Percentiles rank a stretch among this genome's conserved stretches.
Conservation (phyloP, 2,113 vertebrate genomes). For the Hippocampus mohnikei region DNA sequence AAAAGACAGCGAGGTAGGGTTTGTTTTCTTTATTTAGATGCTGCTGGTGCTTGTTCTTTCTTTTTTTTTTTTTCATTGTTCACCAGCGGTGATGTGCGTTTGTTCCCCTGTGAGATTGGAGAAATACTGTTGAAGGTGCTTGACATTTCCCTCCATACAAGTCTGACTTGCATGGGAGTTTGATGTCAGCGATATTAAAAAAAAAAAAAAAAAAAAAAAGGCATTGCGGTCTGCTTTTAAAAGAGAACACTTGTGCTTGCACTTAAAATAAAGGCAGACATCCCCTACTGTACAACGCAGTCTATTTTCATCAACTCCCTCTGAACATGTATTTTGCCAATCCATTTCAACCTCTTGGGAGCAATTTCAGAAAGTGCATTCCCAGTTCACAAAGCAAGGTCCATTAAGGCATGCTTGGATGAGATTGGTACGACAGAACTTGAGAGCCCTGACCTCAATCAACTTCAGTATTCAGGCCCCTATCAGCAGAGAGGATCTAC, state of each 20-base stretch:
- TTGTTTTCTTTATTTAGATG: constrained; percentile 19
- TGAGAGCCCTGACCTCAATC: not conserved
- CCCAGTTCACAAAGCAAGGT: not conserved
- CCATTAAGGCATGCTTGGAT: not conserved
- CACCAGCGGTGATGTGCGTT: constrained; percentile 40
- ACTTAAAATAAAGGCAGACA: not conserved
- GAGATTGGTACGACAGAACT: not conserved
- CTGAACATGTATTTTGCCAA: not conserved
- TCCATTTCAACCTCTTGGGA: not conserved
- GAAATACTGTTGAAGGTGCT: constrained; percentile 40
- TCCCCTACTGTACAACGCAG: not conserved
- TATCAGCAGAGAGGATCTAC: not conserved
- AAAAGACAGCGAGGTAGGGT: constrained; percentile 3
- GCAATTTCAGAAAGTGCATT: not conserved
- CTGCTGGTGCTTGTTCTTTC: not conserved
- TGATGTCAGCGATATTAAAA: not conserved
- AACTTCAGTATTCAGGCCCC: not conserved
- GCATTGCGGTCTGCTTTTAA: not conserved
- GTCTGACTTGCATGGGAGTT: constrained; percentile 28
- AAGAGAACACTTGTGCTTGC: not conserved
- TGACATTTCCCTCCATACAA: constrained; percentile 38
- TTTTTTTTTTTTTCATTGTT: constrained; percentile 12
- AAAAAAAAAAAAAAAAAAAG: not conserved
- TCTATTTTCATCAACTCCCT: not conserved
- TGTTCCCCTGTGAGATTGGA: constrained; percentile 42